Base-by-base conservation (phyloP, 2,888 invertebrate genomes). In the Diplolepis rosae region DNA sequence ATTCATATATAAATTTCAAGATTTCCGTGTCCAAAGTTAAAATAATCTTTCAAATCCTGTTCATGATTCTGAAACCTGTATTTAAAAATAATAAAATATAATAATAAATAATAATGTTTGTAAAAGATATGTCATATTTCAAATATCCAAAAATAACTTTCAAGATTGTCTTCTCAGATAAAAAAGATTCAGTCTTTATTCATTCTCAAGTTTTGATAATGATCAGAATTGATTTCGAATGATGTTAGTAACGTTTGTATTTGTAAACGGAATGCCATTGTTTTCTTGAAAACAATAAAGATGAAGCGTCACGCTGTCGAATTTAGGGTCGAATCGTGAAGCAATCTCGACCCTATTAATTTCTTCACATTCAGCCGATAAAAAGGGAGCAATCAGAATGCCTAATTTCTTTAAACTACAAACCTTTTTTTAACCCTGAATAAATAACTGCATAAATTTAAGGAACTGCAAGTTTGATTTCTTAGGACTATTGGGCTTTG, bases 251-350 rank as follows among this genome's bases (percentile, higher is more conserved):
- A 61, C 22, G 48, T 22, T 22, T 48, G 48, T 22, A 48, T 22
- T 48, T 32, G 32, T 11, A 4, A 9, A 18, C 11, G 27, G 39
- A n/a, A n/a, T 39, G 24, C 61, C 24, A 61, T 61, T 61, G 61
- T 61, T 61, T 42, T 11, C 61, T 24, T 42, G n/a, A 24, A 24
- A 39, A 42, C 39, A 61, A 61, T 61, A 61, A 61, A 35, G 61
- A 61, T 61, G 39, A 15, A 61, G 24, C 39, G 61, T 61, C 61
- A 61, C 35, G 61, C 39, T 39, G 13, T 61, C 39, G 24, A 61
- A n/a, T 61, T 39, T 61, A 13, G 6, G 39, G 39, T 39, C 27
- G 61, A 39, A 18, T 61, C 24, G 3, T 61, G 61, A 61, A 61
- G 39, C 39, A 61, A 61, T 27, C 18, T 18, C 24, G n/a, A 39